These are phyloP conservation scores for Columba janthina DNA, from an alignment of 2,113 vertebrate genomes.

Conservation along the genomic window DNA sequence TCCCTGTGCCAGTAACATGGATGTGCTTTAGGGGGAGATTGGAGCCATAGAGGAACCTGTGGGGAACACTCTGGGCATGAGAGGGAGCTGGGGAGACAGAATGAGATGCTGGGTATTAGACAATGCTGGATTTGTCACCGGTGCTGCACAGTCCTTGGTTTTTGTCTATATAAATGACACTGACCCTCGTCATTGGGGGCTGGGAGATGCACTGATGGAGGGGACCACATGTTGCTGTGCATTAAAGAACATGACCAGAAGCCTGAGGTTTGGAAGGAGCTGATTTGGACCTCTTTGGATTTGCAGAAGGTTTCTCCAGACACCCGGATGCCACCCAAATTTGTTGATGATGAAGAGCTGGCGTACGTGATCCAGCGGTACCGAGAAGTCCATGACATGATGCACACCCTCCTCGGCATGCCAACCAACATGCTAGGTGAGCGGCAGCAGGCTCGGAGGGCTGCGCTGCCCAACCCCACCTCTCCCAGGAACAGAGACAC, in stretches of 20 bases:
- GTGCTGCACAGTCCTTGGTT: background rate
- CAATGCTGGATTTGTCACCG: background rate
- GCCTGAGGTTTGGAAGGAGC: background rate
- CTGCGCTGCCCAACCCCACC: background rate
- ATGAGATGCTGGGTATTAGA: background rate
- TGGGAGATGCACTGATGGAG: background rate
- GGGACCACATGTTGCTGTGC: background rate
- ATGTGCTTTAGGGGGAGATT: background rate
- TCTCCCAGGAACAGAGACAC: background rate
- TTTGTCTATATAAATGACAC: background rate
- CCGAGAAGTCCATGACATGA: slow-evolving; percentile 91
- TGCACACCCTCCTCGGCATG: slow-evolving; percentile 95
- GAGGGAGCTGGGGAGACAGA: background rate
- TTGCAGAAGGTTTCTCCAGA: slow-evolving; percentile 91
- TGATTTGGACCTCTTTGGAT: background rate
- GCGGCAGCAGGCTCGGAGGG: background rate
- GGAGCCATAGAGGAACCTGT: background rate
- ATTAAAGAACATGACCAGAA: background rate
- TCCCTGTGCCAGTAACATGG: background rate
- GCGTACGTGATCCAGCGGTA: slow-evolving; percentile 95
- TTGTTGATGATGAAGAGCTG: slow-evolving; percentile 92
- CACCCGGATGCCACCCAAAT: slow-evolving; percentile 86
- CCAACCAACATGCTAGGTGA: slow-evolving; percentile 96
- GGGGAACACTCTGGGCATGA: background rate
- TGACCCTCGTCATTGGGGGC: background rate